Percentiles rank a stretch among this genome's conserved stretches.
These are phyloP conservation scores for Notarius quadriscutis DNA, from an alignment of 2,113 vertebrate genomes.

Conservation along the genomic window DNA sequence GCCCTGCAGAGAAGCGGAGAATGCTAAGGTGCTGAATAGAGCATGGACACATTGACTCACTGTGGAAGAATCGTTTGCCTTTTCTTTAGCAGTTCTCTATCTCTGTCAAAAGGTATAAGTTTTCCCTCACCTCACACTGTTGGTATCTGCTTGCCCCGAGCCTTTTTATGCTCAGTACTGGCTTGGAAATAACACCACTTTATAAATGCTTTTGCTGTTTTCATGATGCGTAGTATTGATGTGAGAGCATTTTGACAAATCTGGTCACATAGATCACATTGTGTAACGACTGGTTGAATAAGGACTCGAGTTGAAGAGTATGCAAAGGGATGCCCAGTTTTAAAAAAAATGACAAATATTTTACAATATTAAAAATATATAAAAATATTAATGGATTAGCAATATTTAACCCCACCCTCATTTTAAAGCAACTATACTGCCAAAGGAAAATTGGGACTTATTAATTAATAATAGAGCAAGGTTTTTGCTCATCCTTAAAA, in stretches of 20 bases:
- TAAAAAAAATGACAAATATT: background rate
- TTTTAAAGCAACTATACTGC: background rate
- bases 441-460: background rate
- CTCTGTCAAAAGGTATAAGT: background rate
- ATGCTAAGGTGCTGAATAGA: conserved; percentile 7
- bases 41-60: background rate
- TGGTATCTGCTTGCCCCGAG: background rate
- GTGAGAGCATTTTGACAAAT: background rate
- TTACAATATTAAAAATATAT: background rate
- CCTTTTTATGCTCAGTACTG: background rate
- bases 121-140: background rate
- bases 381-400: background rate
- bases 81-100: background rate
- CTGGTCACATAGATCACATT: background rate
- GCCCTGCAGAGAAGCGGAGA: background rate
- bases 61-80: background rate
- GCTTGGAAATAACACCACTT: background rate
- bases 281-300: background rate
- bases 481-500: background rate
- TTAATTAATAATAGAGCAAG: background rate
- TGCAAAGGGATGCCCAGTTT: background rate
- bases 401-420: background rate
- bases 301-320: background rate
- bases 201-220: background rate
- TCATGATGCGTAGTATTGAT: background rate